Conservation (phyloP, 2,797 vertebrate genomes). For the Selene dorsalis region DNA sequence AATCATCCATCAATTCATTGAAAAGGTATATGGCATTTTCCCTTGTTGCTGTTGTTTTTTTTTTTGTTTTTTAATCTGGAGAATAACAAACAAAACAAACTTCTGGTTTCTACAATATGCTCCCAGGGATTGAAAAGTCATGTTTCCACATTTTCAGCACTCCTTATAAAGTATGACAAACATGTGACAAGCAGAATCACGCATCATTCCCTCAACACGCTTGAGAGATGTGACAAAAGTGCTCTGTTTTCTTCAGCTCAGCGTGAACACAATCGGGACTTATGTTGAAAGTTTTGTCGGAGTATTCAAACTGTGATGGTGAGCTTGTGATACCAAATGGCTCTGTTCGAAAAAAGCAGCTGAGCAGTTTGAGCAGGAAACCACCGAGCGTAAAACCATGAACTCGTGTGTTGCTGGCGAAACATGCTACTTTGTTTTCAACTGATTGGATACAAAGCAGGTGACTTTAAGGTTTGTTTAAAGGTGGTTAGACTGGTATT, state of each 20-base stretch:
- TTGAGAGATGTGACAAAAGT: slow-evolving; percentile 62
- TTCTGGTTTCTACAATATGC: slow-evolving; percentile 41
- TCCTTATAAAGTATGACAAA: slow-evolving; percentile 63
- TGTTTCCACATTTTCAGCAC: slow-evolving; percentile 61
- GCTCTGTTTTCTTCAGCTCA: slow-evolving; percentile 54
- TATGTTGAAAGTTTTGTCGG: slow-evolving; percentile 55
- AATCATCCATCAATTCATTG: slow-evolving; percentile 7
- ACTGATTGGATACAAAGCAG: no score
- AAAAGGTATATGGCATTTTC: background rate
- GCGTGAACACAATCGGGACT: slow-evolving; percentile 40
- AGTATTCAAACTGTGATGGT: slow-evolving; percentile 46
- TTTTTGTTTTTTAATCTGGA: no score
- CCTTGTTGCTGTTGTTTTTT: no score
- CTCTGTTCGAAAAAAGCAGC: slow-evolving; percentile 11
- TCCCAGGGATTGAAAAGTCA: slow-evolving; percentile 58
- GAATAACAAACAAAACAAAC: slow-evolving; percentile 26
- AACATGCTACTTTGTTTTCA: background rate
- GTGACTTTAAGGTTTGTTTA: background rate
- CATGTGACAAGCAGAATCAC: slow-evolving; percentile 64
- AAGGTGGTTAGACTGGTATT: background rate
- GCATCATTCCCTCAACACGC: slow-evolving; percentile 53
- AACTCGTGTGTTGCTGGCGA: background rate
- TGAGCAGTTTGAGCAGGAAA: slow-evolving; percentile 6
- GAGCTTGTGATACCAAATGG: slow-evolving; percentile 31
- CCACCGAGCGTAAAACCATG: background rate